phyloP scores from a whole-genome alignment of 2,113 vertebrate genomes.

The Platichthys stellatus region DNA sequence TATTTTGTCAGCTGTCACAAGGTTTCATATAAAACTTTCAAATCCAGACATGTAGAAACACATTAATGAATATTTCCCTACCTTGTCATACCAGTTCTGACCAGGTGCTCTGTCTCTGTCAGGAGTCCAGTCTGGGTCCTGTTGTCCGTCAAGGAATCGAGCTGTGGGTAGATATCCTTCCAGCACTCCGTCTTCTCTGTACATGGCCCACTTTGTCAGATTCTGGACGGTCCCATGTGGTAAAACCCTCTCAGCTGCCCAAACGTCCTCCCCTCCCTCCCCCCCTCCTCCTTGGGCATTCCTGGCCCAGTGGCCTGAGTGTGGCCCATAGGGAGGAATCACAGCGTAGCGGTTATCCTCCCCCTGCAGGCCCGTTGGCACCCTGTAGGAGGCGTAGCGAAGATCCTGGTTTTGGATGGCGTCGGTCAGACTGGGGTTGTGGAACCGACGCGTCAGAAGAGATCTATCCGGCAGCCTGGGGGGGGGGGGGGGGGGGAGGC shows the following conservation, averaged over 20 bases:
- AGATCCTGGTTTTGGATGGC: constrained; percentile 81
- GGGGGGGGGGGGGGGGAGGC: constrained; percentile 25
- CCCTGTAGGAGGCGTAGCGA: constrained; percentile 75
- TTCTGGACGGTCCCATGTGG: constrained; percentile 81
- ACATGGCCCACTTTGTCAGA: constrained; percentile 81
- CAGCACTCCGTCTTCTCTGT: constrained; percentile 77
- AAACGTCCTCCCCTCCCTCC: constrained; percentile 78
- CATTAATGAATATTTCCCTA: constrained; percentile 31
- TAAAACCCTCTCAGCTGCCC: constrained; percentile 82
- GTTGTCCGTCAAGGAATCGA: constrained; percentile 53
- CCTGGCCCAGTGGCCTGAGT: constrained; percentile 83
- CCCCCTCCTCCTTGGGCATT: constrained; percentile 65
- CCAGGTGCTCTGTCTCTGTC: constrained; percentile 76
- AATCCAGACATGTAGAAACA: too few species aligned
- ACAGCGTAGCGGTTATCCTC: constrained; percentile 86
- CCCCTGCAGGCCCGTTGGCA: constrained; percentile 75
- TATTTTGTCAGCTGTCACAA: not conserved
- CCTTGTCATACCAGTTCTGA: constrained; percentile 86
- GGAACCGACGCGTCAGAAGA: constrained; percentile 70
- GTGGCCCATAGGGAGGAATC: constrained; percentile 87
- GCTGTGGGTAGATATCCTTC: constrained; percentile 70
- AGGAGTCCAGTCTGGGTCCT: constrained; percentile 75
- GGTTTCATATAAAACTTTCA: not conserved
- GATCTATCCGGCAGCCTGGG: constrained; percentile 74
- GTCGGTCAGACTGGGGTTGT: constrained; percentile 68